Evolutionary conservation across 2,113 vertebrate species (phyloP).

Genomic region (Cephalopterus ornatus): DNA sequence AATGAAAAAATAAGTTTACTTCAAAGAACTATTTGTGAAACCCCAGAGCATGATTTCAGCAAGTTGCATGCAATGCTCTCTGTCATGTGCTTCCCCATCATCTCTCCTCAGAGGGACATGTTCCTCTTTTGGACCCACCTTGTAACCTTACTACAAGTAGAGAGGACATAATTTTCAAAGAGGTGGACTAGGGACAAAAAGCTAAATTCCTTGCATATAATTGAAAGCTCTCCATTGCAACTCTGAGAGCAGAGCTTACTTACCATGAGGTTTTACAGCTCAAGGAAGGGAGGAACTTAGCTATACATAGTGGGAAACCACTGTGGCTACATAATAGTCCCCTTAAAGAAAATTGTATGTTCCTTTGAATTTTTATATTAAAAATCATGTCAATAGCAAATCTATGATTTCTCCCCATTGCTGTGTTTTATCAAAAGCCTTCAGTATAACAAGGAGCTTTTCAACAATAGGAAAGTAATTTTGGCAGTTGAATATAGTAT

Average conservation of each 20-base stretch:
- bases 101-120: fast-evolving
- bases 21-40: not conserved
- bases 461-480: slow-evolving; percentile 46
- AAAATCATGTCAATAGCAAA: not conserved
- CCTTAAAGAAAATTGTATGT: slow-evolving; percentile 13
- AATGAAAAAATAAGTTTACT: not conserved
- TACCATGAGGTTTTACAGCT: not conserved
- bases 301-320: not conserved
- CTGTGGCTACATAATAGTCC: not conserved
- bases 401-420: not conserved
- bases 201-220: not conserved
- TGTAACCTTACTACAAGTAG: not conserved
- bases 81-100: fast-evolving
- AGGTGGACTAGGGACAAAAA: not conserved
- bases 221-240: not conserved
- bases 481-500: slow-evolving; percentile 61
- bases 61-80: not conserved
- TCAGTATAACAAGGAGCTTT: slow-evolving; percentile 12
- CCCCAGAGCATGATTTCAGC: fast-evolving
- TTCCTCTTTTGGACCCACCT: not conserved
- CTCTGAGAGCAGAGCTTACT: not conserved
- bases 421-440: slow-evolving; percentile 35
- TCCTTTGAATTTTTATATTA: not conserved
- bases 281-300: not conserved
- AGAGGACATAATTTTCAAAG: not conserved